Evolutionary conservation across 2,113 vertebrate species (phyloP).

Genomic region (Macrotis lagotis): DNA sequence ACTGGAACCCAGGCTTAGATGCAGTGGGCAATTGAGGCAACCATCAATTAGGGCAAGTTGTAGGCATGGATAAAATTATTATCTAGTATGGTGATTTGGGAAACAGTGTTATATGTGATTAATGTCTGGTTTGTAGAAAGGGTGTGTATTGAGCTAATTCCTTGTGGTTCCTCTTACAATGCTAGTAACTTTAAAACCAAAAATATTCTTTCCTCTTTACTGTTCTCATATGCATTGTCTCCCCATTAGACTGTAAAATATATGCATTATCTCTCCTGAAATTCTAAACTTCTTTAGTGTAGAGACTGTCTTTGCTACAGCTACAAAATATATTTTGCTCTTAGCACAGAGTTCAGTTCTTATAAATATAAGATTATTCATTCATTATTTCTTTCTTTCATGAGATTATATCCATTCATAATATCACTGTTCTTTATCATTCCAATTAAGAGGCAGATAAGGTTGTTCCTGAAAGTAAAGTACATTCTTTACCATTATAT

Average conservation of each 20-base stretch:
- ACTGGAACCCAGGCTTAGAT: too few relatives aligned
- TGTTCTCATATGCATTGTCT: neutral
- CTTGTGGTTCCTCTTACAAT: neutral
- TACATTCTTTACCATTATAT: neutral
- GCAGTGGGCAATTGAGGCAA: too few relatives aligned
- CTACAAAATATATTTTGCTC: neutral
- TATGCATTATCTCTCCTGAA: neutral
- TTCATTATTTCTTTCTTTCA: slow-evolving; percentile 17
- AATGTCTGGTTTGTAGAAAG: neutral
- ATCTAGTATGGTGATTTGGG: too few relatives aligned
- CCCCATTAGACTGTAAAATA: neutral
- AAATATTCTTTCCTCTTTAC: neutral
- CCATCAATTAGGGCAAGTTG: too few relatives aligned
- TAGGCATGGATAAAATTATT: too few relatives aligned
- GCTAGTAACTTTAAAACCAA: neutral
- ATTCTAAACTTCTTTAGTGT: neutral
- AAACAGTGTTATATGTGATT: too few relatives aligned
- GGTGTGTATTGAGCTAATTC: neutral
- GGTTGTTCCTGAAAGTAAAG: neutral
- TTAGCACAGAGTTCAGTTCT: neutral
- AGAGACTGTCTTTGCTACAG: too few relatives aligned
- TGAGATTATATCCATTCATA: slow-evolving; percentile 13
- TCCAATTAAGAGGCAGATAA: neutral
- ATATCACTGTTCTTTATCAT: slow-evolving; percentile 3
- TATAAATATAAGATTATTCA: too few relatives aligned